Base-by-base conservation (phyloP, 1,140 invertebrate species). In the Chlorops oryzae region DNA sequence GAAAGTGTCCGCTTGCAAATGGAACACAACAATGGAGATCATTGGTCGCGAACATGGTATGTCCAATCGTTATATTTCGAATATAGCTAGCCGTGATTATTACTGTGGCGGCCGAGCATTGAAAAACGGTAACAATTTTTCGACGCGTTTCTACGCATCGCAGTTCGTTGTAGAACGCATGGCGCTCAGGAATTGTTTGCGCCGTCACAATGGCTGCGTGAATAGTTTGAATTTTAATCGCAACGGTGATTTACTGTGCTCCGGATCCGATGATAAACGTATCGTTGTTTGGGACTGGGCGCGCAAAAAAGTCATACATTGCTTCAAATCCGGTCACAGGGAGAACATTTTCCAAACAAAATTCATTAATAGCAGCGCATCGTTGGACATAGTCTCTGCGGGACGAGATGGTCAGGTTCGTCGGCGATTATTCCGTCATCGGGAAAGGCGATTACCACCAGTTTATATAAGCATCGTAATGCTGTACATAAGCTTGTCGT, bases 251-350 rank as follows among this genome's bases (percentile, higher is more conserved):
- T 12, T 70, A 10, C 37, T 70, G 5, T 67, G 64, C 35, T 92
- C 89, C 69, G 91, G 89, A 4, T 96, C 92, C 1, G 92, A 97
- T 78, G 94, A 97, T 76, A 79, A 86, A 9, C 78, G 81, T 37
- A 81, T 95, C 23, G 78, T 89, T 23, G 73, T 97, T 18, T 97
- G 93, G 93, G 86, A 96, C 67, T 96, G 92, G 92, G 81, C 87
- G 12, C 65, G 75, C 5, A 84, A 83, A 50, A 83, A 81, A 57
- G 74, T 77, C 3, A 58, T 81, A 7, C 71, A 86, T 42, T 74
- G 74, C 18, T 87, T 87, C 58, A 78, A 84, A 50, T 90, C 84
- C 39, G 88, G 88, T 3, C 92, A 97, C 70, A 78, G 78, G 39
- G 81, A 82, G 25, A 96, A 97, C 73, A 85, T 96, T 17, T 96